phyloP scores from a whole-genome alignment of 2,113 vertebrate genomes.

The Hippocampus abdominalis region DNA sequence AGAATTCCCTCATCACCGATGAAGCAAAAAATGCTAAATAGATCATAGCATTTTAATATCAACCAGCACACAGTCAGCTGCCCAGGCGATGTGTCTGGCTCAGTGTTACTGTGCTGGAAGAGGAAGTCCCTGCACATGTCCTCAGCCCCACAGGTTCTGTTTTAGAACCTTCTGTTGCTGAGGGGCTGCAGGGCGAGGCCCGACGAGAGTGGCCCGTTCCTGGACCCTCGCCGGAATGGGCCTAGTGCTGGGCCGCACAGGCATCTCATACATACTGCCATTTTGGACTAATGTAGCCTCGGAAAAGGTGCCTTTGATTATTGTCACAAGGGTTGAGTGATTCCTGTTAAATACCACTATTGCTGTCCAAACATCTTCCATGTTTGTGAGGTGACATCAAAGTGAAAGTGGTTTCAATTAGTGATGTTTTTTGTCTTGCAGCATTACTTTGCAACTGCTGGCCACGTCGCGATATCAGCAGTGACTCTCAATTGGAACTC shows the following conservation, averaged over 20 bases:
- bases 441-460: neutral
- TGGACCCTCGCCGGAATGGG: slow-evolving; percentile 26
- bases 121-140: slow-evolving; percentile 45
- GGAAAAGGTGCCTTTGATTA: too few relatives aligned
- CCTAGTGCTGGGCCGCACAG: slow-evolving; percentile 66
- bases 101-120: slow-evolving; percentile 77
- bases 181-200: slow-evolving; percentile 41
- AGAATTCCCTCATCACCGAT: too few relatives aligned
- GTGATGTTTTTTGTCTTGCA: neutral
- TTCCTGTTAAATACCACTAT: neutral
- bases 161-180: slow-evolving; percentile 53
- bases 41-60: neutral
- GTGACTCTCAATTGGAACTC: neutral
- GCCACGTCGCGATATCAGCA: neutral
- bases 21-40: too few relatives aligned
- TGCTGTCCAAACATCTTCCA: neutral
- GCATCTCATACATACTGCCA: slow-evolving; percentile 18
- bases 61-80: slow-evolving; percentile 74
- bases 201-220: slow-evolving; percentile 66
- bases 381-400: neutral
- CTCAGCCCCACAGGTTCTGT: slow-evolving; percentile 53
- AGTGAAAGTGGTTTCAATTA: neutral
- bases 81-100: slow-evolving; percentile 50
- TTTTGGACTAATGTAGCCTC: neutral
- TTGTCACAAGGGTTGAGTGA: neutral